Conservation (phyloP, 2,888 invertebrate genomes). For the Phortica okadai region DNA sequence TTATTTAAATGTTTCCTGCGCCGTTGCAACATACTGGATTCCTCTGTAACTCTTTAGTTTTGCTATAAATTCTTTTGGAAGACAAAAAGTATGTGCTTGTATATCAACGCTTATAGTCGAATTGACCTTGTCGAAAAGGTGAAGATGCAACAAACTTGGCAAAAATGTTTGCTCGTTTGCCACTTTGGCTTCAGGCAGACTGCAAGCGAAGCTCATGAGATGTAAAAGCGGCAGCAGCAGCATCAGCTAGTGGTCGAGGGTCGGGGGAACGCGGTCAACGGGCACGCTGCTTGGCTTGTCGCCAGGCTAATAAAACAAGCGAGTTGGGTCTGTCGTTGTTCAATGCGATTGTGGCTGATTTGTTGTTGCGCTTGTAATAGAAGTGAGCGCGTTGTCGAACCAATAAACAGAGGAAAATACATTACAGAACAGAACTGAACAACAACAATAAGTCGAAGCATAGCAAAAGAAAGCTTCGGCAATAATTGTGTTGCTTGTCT, state of each 20-base stretch:
- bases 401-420: neutral
- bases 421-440: neutral
- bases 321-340: neutral
- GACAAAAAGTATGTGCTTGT: too few species aligned
- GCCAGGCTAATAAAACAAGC: slow-evolving; percentile 25
- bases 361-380: slow-evolving; percentile 16
- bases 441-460: slow-evolving; percentile 36
- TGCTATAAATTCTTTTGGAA: too few species aligned
- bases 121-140: slow-evolving; percentile 22
- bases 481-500: slow-evolving; percentile 28
- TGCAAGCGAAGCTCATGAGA: neutral
- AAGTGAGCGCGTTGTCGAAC: slow-evolving; percentile 1
- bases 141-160: slow-evolving; percentile 18
- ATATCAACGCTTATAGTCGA: neutral
- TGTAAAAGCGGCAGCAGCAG: neutral
- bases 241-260: neutral
- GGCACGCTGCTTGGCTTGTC: slow-evolving; percentile 7
- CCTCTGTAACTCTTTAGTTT: too few species aligned
- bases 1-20: too few species aligned
- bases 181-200: neutral
- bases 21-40: too few species aligned
- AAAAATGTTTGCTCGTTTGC: neutral
- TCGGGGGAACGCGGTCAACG: neutral
- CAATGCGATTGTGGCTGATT: slow-evolving; percentile 13
- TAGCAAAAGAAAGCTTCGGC: slow-evolving; percentile 10